Evolutionary conservation across 2,888 invertebrate genomes (phyloP).

Genomic region (Agonopterix arenella): DNA sequence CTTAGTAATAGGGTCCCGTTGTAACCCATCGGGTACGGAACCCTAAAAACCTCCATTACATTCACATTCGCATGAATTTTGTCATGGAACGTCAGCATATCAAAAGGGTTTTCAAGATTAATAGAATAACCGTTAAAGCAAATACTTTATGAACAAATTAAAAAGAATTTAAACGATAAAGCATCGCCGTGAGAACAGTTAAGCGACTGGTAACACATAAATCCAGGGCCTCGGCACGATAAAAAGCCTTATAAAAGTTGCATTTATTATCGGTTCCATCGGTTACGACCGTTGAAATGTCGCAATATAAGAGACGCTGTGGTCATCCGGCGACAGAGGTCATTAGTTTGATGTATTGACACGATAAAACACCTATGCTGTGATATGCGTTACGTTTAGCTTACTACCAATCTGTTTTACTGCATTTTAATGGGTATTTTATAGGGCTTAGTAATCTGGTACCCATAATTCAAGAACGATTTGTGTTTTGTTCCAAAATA

Average conservation of each 20-base stretch:
- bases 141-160: constrained; percentile 44
- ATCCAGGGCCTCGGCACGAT: constrained; percentile 35
- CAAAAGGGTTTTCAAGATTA: constrained; percentile 19
- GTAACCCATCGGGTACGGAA: too few species aligned
- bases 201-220: constrained; percentile 44
- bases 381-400: constrained; percentile 7
- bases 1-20: too few species aligned
- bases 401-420: neutral
- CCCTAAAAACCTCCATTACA: constrained; percentile 11
- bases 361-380: constrained; percentile 32
- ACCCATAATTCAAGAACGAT: too few species aligned
- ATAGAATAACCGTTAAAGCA: constrained; percentile 41
- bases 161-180: constrained; percentile 33
- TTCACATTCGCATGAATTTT: constrained; percentile 3
- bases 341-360: constrained; percentile 49
- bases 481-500: too few species aligned
- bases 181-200: constrained; percentile 50
- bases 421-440: too few species aligned
- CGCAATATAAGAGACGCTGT: constrained; percentile 38
- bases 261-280: constrained; percentile 49
- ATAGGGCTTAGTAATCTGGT: too few species aligned
- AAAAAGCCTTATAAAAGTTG: constrained; percentile 57
- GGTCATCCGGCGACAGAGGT: constrained; percentile 33
- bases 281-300: constrained; percentile 30
- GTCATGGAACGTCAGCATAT: neutral